phyloP scores from a whole-genome alignment of 2,888 invertebrate genomes.

The Cerastis leucographa region DNA sequence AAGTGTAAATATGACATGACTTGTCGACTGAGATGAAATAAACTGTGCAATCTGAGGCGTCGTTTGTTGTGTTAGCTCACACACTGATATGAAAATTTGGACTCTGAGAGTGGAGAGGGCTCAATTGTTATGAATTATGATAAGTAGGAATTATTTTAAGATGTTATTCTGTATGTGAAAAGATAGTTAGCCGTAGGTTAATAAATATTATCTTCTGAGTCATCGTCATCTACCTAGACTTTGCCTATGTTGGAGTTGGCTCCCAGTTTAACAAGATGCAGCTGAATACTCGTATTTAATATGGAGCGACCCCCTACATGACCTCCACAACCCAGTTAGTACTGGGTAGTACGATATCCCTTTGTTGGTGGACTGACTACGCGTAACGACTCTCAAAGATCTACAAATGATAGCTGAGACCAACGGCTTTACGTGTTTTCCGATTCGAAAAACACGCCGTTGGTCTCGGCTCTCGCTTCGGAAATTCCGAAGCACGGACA shows the following conservation, averaged over 20 bases:
- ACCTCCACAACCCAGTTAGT: background rate
- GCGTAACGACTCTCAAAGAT: background rate
- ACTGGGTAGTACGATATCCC: background rate
- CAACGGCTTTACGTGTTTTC: background rate
- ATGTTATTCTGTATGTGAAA: background rate
- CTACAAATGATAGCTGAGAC: background rate
- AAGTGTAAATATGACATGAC: conserved; percentile 87
- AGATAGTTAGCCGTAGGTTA: too few relatives aligned
- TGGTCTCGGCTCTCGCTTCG: too few relatives aligned
- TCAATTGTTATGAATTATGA: conserved; percentile 26
- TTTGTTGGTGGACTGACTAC: background rate
- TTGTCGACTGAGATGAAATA: conserved; percentile 86
- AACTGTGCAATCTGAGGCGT: conserved; percentile 85
- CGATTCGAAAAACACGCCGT: too few relatives aligned
- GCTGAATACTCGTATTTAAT: background rate
- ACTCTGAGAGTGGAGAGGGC: conserved; percentile 50
- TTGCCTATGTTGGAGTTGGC: background rate
- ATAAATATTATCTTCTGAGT: background rate
- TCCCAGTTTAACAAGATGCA: background rate
- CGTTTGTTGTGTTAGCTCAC: conserved; percentile 80
- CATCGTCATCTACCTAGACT: too few relatives aligned
- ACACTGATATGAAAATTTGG: conserved; percentile 77
- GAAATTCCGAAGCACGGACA: too few relatives aligned
- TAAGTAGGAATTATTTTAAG: conserved; percentile 19
- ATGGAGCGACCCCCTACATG: background rate